Base-by-base conservation (phyloP, 2,113 vertebrate species). In the Thamnophis sirtalis region DNA sequence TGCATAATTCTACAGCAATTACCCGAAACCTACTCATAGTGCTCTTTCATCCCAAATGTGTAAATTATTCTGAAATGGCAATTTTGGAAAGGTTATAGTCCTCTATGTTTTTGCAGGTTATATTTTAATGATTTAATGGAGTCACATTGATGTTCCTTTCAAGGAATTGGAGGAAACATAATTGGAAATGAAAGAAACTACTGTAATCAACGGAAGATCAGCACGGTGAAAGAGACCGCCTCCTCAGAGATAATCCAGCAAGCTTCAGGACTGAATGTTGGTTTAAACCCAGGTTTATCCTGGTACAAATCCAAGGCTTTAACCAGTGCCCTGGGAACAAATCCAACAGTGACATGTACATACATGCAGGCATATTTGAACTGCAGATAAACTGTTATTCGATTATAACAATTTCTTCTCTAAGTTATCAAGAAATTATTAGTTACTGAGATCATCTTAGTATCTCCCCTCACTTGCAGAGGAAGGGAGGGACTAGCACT, bases 361-460 rank as follows among this genome's bases (percentile, higher is more conserved):
- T 9, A 26, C 3, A n/a, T 38, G 13, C 50, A 86, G 19, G 9
- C 48, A 50, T 87, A 87, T 49, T 89, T 56, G 63, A 7, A 50
- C 24, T 58, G 3, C 33, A 86, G 50, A 28, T 92, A 33, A 49
- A 24, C 50, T 58, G 63, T 15, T 19, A 53, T 73, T 26, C 55
- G 33, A 80, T 54, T 7, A 73, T 80, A 56, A 51, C 24, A 73
- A 22, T 88, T 84, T 89, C 6, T 56, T 28, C 80, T 53, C 50
- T 84, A 88, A 43, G 21, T 84, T 56, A 50, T n/a, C 88, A 43
- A 92, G 85, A 68, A n/a, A 89, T 84, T 89, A 84, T n/a, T 89
- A 92, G 84, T 92, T 92, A 50, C 26, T 50, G 68, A 49, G 86
- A 87, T 86, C 87, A 68, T 53, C 17, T 43, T 68, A 53, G 51